Conservation (phyloP, 2,113 vertebrate species). For the Neotoma lepida region DNA sequence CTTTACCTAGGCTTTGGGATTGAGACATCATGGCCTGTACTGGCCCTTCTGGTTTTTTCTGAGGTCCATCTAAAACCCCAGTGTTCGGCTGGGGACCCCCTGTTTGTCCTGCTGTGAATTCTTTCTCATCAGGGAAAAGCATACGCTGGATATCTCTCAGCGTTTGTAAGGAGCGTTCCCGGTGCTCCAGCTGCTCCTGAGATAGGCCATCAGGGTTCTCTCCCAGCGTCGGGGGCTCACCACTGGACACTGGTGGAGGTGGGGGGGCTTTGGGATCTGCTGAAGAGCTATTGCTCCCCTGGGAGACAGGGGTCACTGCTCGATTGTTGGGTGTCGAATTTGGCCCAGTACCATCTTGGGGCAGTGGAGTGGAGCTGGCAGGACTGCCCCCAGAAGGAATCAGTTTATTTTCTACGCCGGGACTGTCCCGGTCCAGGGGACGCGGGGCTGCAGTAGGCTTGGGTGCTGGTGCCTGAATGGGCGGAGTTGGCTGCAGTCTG, state of each 20-base stretch:
- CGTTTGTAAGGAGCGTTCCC: conserved; percentile 97
- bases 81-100: conserved; percentile 88
- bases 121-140: conserved; percentile 98
- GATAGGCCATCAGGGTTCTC: conserved; percentile 98
- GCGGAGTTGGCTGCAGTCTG: conserved; percentile 93
- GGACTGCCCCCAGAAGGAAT: conserved; percentile 89
- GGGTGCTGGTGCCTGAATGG: conserved; percentile 85
- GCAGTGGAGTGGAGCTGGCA: conserved; percentile 88
- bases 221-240: conserved; percentile 91
- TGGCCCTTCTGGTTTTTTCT: conserved; percentile 94
- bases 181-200: conserved; percentile 97
- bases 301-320: conserved; percentile 88
- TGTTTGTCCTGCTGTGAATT: conserved; percentile 89
- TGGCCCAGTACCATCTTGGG: conserved; percentile 88
- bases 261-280: conserved; percentile 87
- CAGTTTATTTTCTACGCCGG: conserved; percentile 93
- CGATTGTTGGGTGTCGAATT: conserved; percentile 89
- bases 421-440: conserved; percentile 91
- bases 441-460: conserved; percentile 83
- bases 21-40: conserved; percentile 99
- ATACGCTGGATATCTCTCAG: conserved; percentile 98
- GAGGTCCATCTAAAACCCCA: conserved; percentile 89
- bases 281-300: conserved; percentile 89
- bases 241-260: conserved; percentile 90
- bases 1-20: conserved; percentile 96